These are phyloP conservation scores for Cataglyphis albicans DNA, from an alignment of 2,888 invertebrate species.

Conservation along the genomic window DNA sequence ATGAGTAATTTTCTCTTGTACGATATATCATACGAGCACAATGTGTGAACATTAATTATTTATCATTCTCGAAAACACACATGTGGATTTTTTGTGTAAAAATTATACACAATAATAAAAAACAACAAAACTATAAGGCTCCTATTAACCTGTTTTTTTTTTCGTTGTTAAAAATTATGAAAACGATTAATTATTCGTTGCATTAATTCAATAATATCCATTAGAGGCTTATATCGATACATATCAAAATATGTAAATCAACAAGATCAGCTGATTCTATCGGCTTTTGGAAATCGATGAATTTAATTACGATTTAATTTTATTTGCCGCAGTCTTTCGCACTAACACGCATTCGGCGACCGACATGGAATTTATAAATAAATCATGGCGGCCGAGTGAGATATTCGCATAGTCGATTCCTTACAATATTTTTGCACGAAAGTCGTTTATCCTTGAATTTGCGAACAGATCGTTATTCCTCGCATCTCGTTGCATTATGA, in stretches of 20 bases:
- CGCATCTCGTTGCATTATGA: slow-evolving; percentile 52
- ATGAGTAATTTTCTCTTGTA: slow-evolving; percentile 5
- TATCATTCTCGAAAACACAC: neutral
- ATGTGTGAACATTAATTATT: neutral
- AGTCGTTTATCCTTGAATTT: slow-evolving; percentile 57
- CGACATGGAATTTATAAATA: slow-evolving; percentile 59
- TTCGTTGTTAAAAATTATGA: neutral
- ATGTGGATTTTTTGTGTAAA: neutral
- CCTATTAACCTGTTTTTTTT: too few relatives aligned
- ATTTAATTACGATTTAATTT: slow-evolving; percentile 42
- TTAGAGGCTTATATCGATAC: neutral
- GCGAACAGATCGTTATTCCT: slow-evolving; percentile 56
- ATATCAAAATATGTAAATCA: neutral
- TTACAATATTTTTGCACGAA: slow-evolving; percentile 34
- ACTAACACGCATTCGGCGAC: slow-evolving; percentile 18
- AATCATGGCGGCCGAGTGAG: slow-evolving; percentile 47
- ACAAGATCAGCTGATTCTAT: neutral
- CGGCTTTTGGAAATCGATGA: slow-evolving; percentile 19
- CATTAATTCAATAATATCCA: neutral
- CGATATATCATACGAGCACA: neutral
- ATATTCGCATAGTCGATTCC: slow-evolving; percentile 41
- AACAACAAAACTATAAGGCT: too few relatives aligned
- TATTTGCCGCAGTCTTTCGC: slow-evolving; percentile 24
- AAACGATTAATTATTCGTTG: slow-evolving; percentile 27
- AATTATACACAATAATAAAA: too few relatives aligned